Base-by-base conservation (phyloP, 1,140 invertebrate species). In the Apolygus lucorum region DNA sequence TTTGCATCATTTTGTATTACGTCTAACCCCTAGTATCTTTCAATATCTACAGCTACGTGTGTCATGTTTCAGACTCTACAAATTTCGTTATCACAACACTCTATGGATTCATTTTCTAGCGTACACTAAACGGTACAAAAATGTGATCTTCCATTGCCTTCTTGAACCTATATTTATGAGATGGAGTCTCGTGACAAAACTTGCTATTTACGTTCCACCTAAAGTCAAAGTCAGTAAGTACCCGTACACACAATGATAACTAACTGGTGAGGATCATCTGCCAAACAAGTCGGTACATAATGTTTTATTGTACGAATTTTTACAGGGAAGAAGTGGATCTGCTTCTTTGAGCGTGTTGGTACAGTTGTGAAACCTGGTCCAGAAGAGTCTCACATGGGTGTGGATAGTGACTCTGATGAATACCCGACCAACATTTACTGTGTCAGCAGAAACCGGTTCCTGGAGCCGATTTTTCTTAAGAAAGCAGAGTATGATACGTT, bases 361-460 rank as follows among this genome's bases (percentile, higher is more conserved):
- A 59, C 54, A 22, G 4, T 21, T 4, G 22, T 59, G 11, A 59
- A 59, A 59, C 54, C 54, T 4, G 22, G 22, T 17, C 22, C 22
- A 22, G 22, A 59, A 14, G 54, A 59, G 22, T 13, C 22, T 4
- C 2, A 11, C 4, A 11, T 11, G 13, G 13, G 4, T 21, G 54
- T 17, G 22, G 54, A 59, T 4, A 24, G 13, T 21, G 54, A 59
- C 4, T 8, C 22, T 59, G 54, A 59, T 4, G 54, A 59, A 22
- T 59, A 59, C 22, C 54, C 54, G 8, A 59, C 54, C 4, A 59
- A 24, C 22, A 59, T 59, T 17, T 59, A 59, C 54, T 59, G 54
- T 21, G 54, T 24, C 22, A 22, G 22, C 11, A 59, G 54, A 21
- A 11, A 59, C 22, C 54, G 22, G 22, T 59, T 59, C 22, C 4